Evolutionary conservation across 2,888 invertebrate genomes (phyloP), one percentile per base, ranked within the genome.

Genomic region (Ecliptopera silaceata): DNA sequence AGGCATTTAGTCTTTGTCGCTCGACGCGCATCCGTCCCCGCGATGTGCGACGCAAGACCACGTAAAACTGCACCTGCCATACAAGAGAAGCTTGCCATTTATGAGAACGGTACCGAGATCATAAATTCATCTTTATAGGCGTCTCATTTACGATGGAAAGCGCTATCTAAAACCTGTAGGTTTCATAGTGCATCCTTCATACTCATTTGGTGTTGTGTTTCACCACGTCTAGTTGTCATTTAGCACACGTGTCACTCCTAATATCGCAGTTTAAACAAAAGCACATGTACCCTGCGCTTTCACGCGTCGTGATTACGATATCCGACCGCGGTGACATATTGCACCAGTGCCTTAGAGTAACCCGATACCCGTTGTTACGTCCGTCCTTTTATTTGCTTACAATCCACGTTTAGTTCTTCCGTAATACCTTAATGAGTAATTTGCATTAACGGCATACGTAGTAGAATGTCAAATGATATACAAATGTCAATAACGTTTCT

Each of bases 71-170:
- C 91, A 71, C 88, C 90, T 64, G 86, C 90, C 66, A 91, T 92
- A 77, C 84, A 80, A 77, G 88, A 90, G 79, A 91, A 91, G 81
- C 87, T 91, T 68, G 88, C 88, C 80, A 81, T 91, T 74, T 92
- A 90, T 78, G 92, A 91, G 78, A 86, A 91, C 82, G 91, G 91
- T 92, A 89, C 77, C 71, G 69, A 69, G 69, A 79, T 77, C 75
- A 75, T 75, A 78, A 69, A 69, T 56, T 26, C 65, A 67, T 59
- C 71, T 73, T 70, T 71, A 70, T 74, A 74, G 77, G 72, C 66
- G 70, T 61, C 55, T 45, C 51, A 61, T 82, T 82, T 76, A 82
- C 76, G 77, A 82, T 80, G 74, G 83, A 84, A 87, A 85, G 82
- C 49, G 59, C 59, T 55, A 32, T 81, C n/a, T 17, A 29, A n/a